Percentiles rank a stretch among this genome's conserved stretches.
phyloP scores from a whole-genome alignment of 37 sponge, comb jelly and placozoan genomes.

The Halisarca cf. caerulea region DNA sequence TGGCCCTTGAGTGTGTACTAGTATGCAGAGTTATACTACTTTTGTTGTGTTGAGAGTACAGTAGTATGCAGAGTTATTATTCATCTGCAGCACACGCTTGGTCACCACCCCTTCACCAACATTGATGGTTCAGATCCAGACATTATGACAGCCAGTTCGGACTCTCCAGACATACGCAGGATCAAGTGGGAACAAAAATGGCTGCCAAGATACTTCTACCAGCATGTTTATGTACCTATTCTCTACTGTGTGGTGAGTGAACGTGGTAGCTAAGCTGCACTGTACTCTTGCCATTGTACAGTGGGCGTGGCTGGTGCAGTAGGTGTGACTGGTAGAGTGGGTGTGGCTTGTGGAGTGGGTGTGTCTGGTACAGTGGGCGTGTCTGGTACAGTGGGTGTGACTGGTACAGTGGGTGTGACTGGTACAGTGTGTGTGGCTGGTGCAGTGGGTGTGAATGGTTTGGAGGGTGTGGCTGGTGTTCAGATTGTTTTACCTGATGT shows the following conservation, averaged over 20 bases:
- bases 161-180: conserved; percentile 84
- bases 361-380: too few species aligned
- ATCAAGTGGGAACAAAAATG: conserved; percentile 87
- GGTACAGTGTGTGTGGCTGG: neutral
- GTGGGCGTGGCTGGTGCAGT: too few species aligned
- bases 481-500: neutral
- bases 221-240: conserved; percentile 89
- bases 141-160: conserved; percentile 71
- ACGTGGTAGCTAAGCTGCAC: too few species aligned
- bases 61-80: neutral
- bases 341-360: neutral
- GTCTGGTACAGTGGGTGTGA: too few species aligned
- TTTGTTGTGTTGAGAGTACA: neutral
- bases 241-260: conserved; percentile 86
- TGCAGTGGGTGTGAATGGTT: too few species aligned
- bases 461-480: neutral
- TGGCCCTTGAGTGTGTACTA: too few species aligned
- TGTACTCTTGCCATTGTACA: too few species aligned
- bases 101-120: conserved; percentile 95
- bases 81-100: conserved; percentile 70
- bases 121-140: conserved; percentile 93
- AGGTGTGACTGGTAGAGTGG: too few species aligned
- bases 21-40: neutral
- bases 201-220: conserved; percentile 89
- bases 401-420: too few species aligned